Evolutionary conservation across 2,888 invertebrate species (phyloP).

Genomic region (Bruchidius siliquastri): DNA sequence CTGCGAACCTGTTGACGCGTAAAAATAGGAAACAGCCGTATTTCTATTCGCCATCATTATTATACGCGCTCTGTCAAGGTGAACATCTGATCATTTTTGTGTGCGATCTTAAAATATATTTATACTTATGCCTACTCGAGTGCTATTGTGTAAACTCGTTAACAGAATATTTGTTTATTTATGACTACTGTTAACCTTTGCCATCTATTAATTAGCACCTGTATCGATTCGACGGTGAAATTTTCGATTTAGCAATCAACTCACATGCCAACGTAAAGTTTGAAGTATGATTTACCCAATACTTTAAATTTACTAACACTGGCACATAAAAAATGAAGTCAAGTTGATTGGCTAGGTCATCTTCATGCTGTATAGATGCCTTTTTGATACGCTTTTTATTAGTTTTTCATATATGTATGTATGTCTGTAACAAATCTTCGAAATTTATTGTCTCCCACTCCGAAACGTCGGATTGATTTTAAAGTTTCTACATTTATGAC

Average conservation of each 20-base stretch:
- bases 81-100: background rate
- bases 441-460: too few relatives aligned
- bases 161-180: background rate
- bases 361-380: too few relatives aligned
- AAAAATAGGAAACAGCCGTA: background rate
- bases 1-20: background rate
- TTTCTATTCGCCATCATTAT: background rate
- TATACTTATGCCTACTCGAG: background rate
- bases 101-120: background rate
- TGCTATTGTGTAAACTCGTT: background rate
- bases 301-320: background rate
- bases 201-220: background rate
- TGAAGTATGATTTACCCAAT: background rate
- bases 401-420: too few relatives aligned
- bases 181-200: background rate
- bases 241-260: background rate
- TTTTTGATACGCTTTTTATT: too few relatives aligned
- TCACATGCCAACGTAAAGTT: background rate
- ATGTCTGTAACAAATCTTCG: too few relatives aligned
- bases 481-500: too few relatives aligned
- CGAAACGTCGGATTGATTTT: too few relatives aligned
- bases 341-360: too few relatives aligned
- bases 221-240: background rate
- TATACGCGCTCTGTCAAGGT: background rate
- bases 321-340: too few relatives aligned